Evolutionary conservation across 2,888 invertebrate species (phyloP).

Genomic region (Oscheius myriophilus): DNA sequence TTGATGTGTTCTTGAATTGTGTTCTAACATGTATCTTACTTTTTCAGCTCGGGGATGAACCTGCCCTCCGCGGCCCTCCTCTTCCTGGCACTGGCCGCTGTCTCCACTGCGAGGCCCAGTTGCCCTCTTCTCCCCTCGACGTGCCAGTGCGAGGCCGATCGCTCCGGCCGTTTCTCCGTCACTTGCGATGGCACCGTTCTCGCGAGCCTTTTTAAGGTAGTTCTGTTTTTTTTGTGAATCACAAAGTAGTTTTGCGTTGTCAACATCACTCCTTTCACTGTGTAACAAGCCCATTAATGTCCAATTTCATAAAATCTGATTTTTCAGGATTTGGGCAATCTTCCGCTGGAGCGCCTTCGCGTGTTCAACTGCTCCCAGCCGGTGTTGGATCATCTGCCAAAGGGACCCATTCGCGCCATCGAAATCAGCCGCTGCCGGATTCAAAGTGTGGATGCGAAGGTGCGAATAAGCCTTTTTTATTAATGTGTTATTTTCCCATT

Average conservation of each 20-base stretch:
- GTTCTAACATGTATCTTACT: not conserved
- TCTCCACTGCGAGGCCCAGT: not conserved
- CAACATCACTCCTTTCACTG: too few relatives aligned
- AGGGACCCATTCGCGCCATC: slow-evolving; percentile 30
- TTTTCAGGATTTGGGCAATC: not conserved
- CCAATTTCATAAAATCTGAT: not conserved
- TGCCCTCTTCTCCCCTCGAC: not conserved
- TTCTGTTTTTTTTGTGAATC: not conserved
- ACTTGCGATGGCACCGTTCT: not conserved
- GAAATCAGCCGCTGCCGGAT: slow-evolving; percentile 50
- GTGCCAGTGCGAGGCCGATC: not conserved
- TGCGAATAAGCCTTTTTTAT: slow-evolving; percentile 6
- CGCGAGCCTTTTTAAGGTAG: not conserved
- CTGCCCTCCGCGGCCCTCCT: too few relatives aligned
- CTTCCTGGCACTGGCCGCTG: too few relatives aligned
- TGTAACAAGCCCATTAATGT: too few relatives aligned
- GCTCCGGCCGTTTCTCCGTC: not conserved
- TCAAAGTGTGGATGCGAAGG: slow-evolving; percentile 32
- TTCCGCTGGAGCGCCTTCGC: not conserved
- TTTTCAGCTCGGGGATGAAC: not conserved
- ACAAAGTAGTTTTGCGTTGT: too few relatives aligned
- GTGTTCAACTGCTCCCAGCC: not conserved
- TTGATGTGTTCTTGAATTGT: not conserved
- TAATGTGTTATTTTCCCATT: too few relatives aligned
- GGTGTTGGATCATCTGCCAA: slow-evolving; percentile 13